Evolutionary conservation across 2,888 invertebrate species (phyloP).

Genomic region (Argyra leucocephala): DNA sequence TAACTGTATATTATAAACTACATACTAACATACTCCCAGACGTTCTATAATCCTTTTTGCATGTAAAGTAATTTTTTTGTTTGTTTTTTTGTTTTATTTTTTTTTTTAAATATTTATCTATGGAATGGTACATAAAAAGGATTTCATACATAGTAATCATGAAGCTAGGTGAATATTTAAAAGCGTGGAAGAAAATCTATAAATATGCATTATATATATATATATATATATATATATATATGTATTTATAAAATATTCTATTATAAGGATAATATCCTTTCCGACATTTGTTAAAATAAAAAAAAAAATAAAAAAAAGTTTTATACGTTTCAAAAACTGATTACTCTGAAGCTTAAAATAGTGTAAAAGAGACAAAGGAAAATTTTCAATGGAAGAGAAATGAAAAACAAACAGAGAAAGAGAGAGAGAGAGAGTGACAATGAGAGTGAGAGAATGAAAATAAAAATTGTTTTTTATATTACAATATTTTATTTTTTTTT

Average conservation of each 20-base stretch:
- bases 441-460: neutral
- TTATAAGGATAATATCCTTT: neutral
- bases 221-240: neutral
- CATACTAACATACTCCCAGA: neutral
- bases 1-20: neutral
- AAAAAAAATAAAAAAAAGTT: too few relatives aligned
- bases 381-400: neutral
- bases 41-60: conserved; percentile 6
- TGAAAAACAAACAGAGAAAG: neutral
- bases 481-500: too few relatives aligned
- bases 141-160: neutral
- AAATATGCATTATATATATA: conserved; percentile 1
- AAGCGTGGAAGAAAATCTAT: neutral
- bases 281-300: neutral
- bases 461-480: too few relatives aligned
- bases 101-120: neutral
- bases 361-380: too few relatives aligned
- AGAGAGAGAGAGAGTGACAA: neutral
- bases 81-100: neutral
- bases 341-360: too few relatives aligned
- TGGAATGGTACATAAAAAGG: neutral
- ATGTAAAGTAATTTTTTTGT: neutral
- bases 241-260: neutral
- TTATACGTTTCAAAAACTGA: too few relatives aligned
- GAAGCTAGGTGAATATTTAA: neutral